Conservation (phyloP, 2,113 vertebrate genomes). For the Leucopternis melanops region DNA sequence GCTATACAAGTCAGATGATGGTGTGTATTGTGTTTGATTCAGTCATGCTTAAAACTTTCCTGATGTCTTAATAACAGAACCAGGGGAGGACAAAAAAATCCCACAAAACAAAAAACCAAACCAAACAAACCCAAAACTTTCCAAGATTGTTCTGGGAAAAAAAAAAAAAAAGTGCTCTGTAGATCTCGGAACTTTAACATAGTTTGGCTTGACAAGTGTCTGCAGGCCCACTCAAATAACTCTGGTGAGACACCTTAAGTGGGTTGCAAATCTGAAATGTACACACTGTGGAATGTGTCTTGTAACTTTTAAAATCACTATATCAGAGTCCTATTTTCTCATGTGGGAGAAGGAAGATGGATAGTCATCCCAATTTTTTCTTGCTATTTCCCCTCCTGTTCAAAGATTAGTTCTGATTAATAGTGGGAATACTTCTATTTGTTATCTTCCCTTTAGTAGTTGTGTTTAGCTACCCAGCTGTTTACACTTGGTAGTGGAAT, state of each 20-base stretch:
- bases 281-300: not conserved
- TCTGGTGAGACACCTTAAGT: not conserved
- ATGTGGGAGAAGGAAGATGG: not conserved
- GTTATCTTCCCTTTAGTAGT: not conserved
- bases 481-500: not conserved
- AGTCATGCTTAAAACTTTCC: not conserved
- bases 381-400: not conserved
- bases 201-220: not conserved
- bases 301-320: not conserved
- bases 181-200: not conserved
- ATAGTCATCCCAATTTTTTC: not conserved
- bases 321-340: not conserved
- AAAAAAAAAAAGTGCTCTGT: not conserved
- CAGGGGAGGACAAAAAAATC: not conserved
- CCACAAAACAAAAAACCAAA: not conserved
- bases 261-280: not conserved
- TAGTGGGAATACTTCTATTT: not conserved
- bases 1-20: not conserved
- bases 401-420: not conserved
- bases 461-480: not conserved
- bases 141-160: not conserved
- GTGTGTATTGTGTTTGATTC: not conserved
- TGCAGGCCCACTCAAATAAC: not conserved
- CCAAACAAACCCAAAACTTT: not conserved
- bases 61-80: not conserved